Evolutionary conservation across 2,113 vertebrate species (phyloP).

Genomic region (Aptenodytes patagonicus): DNA sequence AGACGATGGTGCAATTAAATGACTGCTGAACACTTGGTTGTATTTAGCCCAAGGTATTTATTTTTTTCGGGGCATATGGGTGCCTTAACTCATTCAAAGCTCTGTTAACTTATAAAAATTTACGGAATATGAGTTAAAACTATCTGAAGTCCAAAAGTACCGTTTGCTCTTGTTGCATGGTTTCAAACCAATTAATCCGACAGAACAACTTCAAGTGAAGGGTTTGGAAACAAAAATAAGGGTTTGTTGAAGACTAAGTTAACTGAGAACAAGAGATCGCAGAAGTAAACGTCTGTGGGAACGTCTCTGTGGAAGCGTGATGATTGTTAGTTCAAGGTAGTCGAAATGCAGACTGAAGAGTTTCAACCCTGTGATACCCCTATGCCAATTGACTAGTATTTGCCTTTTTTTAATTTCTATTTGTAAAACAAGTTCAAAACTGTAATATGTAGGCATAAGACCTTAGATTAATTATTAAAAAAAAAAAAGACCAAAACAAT

Average conservation of each 20-base stretch:
- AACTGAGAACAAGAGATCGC: background rate
- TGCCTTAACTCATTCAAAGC: constrained; percentile 51
- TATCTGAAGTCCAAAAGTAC: background rate
- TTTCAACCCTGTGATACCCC: background rate
- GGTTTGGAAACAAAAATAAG: background rate
- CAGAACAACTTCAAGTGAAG: background rate
- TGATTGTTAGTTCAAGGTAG: background rate
- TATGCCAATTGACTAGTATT: background rate
- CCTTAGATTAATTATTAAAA: background rate
- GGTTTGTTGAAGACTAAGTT: background rate
- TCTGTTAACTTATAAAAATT: constrained; percentile 16
- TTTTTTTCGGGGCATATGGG: constrained; percentile 23
- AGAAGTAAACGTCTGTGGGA: background rate
- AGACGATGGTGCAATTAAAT: constrained; percentile 25
- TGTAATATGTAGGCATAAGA: background rate
- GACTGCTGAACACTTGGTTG: constrained; percentile 25
- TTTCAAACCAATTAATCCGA: background rate
- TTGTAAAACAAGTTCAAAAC: background rate
- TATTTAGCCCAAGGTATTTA: constrained; percentile 53
- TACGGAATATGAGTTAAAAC: background rate
- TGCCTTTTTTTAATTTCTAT: background rate
- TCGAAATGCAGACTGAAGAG: background rate
- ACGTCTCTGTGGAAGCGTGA: background rate
- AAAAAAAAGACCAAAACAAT: background rate
- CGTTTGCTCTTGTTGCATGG: background rate